phyloP scores from a whole-genome alignment of 2,113 vertebrate species.

The Anarhynchus alexandrinus region DNA sequence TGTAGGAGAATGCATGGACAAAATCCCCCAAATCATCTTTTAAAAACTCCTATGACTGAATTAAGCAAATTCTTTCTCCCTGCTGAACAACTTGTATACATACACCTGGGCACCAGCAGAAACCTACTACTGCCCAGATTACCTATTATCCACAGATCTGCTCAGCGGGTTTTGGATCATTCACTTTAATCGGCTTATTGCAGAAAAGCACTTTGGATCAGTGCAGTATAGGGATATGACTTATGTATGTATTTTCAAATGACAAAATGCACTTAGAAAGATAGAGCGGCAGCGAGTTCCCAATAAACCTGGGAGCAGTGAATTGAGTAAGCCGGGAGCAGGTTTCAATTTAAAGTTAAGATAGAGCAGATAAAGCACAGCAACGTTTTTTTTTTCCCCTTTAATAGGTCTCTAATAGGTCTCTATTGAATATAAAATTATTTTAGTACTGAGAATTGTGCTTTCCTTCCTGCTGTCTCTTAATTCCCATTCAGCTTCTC shows the following conservation, averaged over 20 bases:
- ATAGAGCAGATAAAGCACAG: not conserved
- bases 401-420: not conserved
- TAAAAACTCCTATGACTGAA: not conserved
- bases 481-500: not conserved
- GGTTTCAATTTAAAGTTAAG: not conserved
- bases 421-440: not conserved
- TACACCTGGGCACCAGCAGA: not conserved
- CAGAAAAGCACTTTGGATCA: not conserved
- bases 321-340: not conserved
- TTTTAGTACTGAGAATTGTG: not conserved
- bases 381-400: accelerated
- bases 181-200: not conserved
- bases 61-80: not conserved
- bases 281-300: not conserved
- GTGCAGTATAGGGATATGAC: not conserved
- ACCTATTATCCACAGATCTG: not conserved
- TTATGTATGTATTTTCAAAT: not conserved
- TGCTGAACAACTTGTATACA: not conserved
- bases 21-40: not conserved
- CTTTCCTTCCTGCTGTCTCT: not conserved
- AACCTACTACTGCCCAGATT: not conserved
- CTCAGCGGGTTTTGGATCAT: not conserved
- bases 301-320: not conserved
- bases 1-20: not conserved
- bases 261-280: not conserved